Percentiles rank a stretch among this genome's conserved stretches.
These are phyloP conservation scores for Castor canadensis DNA, from an alignment of 2,113 vertebrate genomes.

Conservation along the genomic window DNA sequence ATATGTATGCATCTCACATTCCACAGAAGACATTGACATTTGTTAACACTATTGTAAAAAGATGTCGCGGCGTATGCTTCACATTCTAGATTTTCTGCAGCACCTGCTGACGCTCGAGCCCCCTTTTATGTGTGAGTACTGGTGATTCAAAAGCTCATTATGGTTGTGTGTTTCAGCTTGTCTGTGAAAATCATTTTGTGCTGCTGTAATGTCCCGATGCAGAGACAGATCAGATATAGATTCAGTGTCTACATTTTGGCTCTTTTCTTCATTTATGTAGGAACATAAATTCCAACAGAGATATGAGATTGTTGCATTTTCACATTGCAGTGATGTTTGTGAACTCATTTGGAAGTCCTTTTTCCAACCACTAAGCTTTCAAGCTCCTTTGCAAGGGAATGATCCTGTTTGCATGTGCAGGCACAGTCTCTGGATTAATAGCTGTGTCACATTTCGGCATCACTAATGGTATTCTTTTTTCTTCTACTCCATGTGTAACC, in stretches of 20 bases:
- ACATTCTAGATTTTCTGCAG: constrained; percentile 97
- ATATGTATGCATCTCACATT: constrained; percentile 84
- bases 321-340: background rate
- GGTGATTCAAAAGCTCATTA: constrained; percentile 87
- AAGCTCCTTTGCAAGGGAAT: background rate
- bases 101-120: constrained; percentile 95
- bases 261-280: constrained; percentile 51
- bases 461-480: constrained; percentile 57
- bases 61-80: constrained; percentile 90
- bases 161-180: constrained; percentile 83
- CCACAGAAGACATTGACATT: constrained; percentile 87
- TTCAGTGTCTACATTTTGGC: constrained; percentile 53
- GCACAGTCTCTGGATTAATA: constrained; percentile 77
- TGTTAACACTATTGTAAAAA: constrained; percentile 91
- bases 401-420: constrained; percentile 48
- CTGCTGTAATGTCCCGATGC: constrained; percentile 78
- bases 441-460: constrained; percentile 71
- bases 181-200: constrained; percentile 84
- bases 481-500: constrained; percentile 54
- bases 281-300: constrained; percentile 35
- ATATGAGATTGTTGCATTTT: constrained; percentile 35
- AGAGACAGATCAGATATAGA: constrained; percentile 88
- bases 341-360: constrained; percentile 47
- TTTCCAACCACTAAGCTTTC: constrained; percentile 43
- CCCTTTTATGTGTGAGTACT: constrained; percentile 98